These are phyloP conservation scores for Colletes latitarsis DNA, from an alignment of 1,140 invertebrate species.

Conservation along the genomic window DNA sequence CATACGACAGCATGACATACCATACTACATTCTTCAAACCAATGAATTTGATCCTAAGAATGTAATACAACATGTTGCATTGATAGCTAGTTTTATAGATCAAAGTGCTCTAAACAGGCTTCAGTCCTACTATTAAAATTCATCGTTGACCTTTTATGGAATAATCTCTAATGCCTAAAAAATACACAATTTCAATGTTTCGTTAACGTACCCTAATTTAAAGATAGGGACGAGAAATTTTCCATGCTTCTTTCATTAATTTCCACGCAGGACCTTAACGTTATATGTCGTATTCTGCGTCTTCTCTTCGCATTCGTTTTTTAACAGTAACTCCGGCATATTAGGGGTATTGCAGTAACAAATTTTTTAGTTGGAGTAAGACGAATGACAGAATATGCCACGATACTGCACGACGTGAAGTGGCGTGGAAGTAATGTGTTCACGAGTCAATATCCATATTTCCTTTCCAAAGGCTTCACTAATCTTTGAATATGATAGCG, in stretches of 20 bases:
- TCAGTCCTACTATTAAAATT: conserved; percentile 13
- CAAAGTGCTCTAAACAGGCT: conserved; percentile 4
- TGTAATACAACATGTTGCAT: conserved; percentile 23
- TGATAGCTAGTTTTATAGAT: conserved; percentile 4
- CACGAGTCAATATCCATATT: conserved; percentile 42
- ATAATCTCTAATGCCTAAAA: conserved; percentile 23
- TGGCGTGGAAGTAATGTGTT: conserved; percentile 55
- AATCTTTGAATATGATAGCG: conserved; percentile 42
- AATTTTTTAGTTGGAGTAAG: conserved; percentile 14
- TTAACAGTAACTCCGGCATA: conserved; percentile 4
- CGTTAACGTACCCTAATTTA: conserved; percentile 40
- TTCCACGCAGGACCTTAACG: conserved; percentile 10
- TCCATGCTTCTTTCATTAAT: conserved; percentile 22
- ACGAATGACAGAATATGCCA: conserved; percentile 18
- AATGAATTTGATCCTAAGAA: conserved; percentile 26
- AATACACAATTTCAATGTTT: conserved; percentile 41
- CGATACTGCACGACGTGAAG: conserved; percentile 33
- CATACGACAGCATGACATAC: conserved; percentile 32
- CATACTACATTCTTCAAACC: conserved; percentile 21
- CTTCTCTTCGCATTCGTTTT: conserved; percentile 16
- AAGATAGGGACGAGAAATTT: conserved; percentile 40
- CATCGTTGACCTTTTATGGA: conserved; percentile 1
- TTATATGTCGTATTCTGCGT: conserved; percentile 1
- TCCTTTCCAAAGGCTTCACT: conserved; percentile 61
- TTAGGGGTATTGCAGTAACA: conserved; percentile 16